Conservation (phyloP, 2,888 invertebrate species). For the Drosophila demipolita region DNA sequence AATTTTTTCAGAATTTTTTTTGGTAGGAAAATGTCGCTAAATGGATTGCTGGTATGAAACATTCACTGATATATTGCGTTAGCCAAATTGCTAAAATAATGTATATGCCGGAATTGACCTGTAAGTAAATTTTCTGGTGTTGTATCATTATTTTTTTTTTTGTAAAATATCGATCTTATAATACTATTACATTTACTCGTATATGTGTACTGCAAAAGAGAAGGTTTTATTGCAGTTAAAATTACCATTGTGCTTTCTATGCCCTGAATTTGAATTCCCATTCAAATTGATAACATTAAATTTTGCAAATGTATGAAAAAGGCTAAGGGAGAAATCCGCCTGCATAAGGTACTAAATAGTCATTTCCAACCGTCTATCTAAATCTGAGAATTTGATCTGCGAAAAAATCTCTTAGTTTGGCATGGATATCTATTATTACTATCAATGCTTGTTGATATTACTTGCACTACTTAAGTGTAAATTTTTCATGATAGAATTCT, state of each 20-base stretch:
- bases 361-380: neutral
- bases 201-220: neutral
- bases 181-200: neutral
- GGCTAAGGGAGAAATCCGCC: neutral
- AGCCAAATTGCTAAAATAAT: constrained; percentile 17
- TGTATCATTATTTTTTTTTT: neutral
- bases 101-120: constrained; percentile 23
- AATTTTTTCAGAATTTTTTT: constrained; percentile 18
- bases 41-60: constrained; percentile 16
- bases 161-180: neutral
- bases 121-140: constrained; percentile 12
- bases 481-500: neutral
- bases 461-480: neutral
- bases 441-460: neutral
- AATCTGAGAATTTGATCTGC: neutral
- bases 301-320: neutral
- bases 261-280: neutral
- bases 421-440: neutral
- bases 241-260: neutral
- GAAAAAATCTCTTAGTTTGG: neutral
- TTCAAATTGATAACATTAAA: neutral
- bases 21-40: constrained; percentile 18
- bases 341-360: neutral
- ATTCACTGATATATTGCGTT: constrained; percentile 14
- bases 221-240: neutral